Conservation (phyloP, 2,113 vertebrate species). For the Chaetorhynchus papuensis region DNA sequence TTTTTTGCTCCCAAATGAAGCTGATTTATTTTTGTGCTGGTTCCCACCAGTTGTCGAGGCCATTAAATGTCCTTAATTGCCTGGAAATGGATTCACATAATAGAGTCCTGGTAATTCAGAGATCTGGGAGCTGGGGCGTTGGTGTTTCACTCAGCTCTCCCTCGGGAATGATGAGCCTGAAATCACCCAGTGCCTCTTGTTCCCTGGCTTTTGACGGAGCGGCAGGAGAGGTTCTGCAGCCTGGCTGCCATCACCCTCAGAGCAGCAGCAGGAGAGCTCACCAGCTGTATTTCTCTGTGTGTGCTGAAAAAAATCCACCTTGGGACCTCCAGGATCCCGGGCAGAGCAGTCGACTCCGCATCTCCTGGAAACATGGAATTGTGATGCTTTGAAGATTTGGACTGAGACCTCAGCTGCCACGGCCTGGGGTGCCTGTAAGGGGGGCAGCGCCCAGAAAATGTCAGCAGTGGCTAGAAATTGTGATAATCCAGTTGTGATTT, state of each 20-base stretch:
- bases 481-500: background rate
- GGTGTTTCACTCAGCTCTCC: background rate
- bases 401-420: background rate
- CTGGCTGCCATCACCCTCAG: background rate
- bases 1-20: background rate
- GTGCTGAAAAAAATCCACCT: background rate
- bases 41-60: background rate
- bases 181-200: background rate
- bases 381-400: background rate
- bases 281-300: background rate
- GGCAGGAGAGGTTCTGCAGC: background rate
- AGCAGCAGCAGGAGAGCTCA: background rate
- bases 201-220: background rate
- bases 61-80: background rate
- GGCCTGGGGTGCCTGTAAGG: background rate
- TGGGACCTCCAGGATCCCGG: background rate
- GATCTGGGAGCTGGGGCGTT: background rate
- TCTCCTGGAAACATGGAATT: background rate
- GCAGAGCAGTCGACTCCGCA: background rate
- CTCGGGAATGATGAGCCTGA: background rate
- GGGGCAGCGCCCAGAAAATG: background rate
- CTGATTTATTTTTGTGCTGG: background rate
- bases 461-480: background rate
- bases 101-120: background rate
- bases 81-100: background rate